phyloP scores from a whole-genome alignment of 1,140 invertebrate species.

The Cydia splendana region DNA sequence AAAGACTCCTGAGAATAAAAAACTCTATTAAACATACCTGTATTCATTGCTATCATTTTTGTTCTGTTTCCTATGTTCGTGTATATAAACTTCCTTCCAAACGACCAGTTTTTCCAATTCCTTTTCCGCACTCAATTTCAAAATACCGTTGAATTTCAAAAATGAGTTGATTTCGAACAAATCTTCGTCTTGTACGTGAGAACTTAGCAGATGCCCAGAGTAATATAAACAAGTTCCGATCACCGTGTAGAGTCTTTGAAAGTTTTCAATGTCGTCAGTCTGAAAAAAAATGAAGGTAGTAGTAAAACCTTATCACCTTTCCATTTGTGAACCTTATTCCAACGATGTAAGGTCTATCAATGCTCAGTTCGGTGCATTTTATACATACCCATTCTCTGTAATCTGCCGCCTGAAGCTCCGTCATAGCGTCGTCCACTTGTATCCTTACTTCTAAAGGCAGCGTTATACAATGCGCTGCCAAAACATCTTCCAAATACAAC shows the following conservation, averaged over 20 bases:
- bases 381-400: constrained; percentile 87
- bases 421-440: constrained; percentile 88
- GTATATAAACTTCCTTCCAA: constrained; percentile 86
- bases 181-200: constrained; percentile 86
- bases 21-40: constrained; percentile 51
- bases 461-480: constrained; percentile 81
- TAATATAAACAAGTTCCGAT: constrained; percentile 87
- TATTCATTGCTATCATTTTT: constrained; percentile 62
- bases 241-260: constrained; percentile 88
- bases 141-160: constrained; percentile 84
- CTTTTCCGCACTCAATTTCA: constrained; percentile 83
- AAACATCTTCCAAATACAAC: constrained; percentile 60
- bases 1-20: not conserved
- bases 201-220: constrained; percentile 85
- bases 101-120: constrained; percentile 86
- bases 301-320: too few species aligned
- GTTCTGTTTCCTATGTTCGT: constrained; percentile 66
- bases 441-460: constrained; percentile 87
- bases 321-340: too few species aligned
- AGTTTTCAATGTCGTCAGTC: constrained; percentile 89
- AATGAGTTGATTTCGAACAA: constrained; percentile 86
- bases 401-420: constrained; percentile 90
- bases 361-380: too few species aligned
- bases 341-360: too few species aligned
- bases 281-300: constrained; percentile 57